Evolutionary conservation across 2,888 invertebrate species (phyloP).

Genomic region (Globia sparganii): DNA sequence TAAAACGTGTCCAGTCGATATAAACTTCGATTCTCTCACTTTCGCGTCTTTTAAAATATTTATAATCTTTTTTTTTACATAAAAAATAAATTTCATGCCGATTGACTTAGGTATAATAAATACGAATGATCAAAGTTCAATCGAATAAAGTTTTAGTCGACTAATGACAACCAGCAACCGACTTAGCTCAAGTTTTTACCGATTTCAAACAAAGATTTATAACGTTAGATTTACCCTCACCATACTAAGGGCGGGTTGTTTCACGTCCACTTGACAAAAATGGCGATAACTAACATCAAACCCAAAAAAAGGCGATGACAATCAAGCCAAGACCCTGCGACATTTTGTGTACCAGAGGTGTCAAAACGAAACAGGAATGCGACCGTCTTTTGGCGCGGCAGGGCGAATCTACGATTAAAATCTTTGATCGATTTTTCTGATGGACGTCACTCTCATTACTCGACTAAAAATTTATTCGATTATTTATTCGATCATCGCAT

Average conservation of each 20-base stretch:
- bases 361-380: neutral
- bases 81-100: slow-evolving; percentile 64
- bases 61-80: slow-evolving; percentile 64
- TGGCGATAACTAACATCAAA: too few relatives aligned
- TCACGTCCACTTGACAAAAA: neutral
- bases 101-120: slow-evolving; percentile 49
- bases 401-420: neutral
- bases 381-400: neutral
- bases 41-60: slow-evolving; percentile 74
- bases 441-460: slow-evolving; percentile 17
- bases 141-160: slow-evolving; percentile 43
- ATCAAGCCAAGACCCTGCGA: neutral
- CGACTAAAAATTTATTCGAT: slow-evolving; percentile 46
- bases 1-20: slow-evolving; percentile 62
- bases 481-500: slow-evolving; percentile 39
- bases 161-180: slow-evolving; percentile 4
- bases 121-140: slow-evolving; percentile 30
- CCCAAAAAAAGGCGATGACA: neutral
- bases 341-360: neutral
- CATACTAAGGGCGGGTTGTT: neutral
- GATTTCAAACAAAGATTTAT: slow-evolving; percentile 23
- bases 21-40: slow-evolving; percentile 72
- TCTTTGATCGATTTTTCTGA: slow-evolving; percentile 10
- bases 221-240: neutral
- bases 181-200: slow-evolving; percentile 13